Evolutionary conservation across 2,888 invertebrate genomes (phyloP).

Genomic region (Griposia aprilina): DNA sequence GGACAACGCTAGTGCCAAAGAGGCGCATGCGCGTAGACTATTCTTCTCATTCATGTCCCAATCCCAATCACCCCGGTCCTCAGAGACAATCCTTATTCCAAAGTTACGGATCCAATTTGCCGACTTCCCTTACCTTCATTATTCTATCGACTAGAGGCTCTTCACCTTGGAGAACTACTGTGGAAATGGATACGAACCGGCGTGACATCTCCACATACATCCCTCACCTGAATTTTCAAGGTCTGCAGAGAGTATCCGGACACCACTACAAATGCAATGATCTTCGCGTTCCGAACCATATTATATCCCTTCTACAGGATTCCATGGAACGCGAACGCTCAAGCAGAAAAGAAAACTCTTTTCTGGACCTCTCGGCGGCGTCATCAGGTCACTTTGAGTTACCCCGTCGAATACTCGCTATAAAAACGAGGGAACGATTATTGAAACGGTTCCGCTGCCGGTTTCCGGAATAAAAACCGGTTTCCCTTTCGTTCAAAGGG

Average conservation of each 20-base stretch:
- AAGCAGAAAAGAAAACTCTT: constrained; percentile 61
- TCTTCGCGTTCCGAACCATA: constrained; percentile 86
- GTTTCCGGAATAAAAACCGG: no score
- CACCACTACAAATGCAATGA: constrained; percentile 74
- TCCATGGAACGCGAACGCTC: constrained; percentile 86
- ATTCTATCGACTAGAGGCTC: constrained; percentile 82
- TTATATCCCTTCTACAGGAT: constrained; percentile 89
- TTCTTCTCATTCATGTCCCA: no score
- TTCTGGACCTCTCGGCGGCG: constrained; percentile 73
- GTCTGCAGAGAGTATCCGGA: constrained; percentile 79
- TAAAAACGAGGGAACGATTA: no score
- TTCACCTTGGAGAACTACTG: constrained; percentile 93
- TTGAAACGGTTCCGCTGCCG: no score
- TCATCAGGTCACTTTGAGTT: no score
- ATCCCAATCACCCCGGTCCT: no score
- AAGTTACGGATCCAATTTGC: constrained; percentile 92
- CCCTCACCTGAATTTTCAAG: constrained; percentile 81
- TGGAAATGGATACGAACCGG: constrained; percentile 92
- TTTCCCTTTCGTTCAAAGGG: no score
- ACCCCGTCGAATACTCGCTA: no score
- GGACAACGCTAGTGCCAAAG: constrained; percentile 65
- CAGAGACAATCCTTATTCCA: constrained; percentile 85
- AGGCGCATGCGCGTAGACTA: constrained; percentile 10
- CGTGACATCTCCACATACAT: constrained; percentile 79
- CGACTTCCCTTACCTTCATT: constrained; percentile 93